phyloP scores from a whole-genome alignment of 2,113 vertebrate genomes.

The Anser brachyrhynchus region DNA sequence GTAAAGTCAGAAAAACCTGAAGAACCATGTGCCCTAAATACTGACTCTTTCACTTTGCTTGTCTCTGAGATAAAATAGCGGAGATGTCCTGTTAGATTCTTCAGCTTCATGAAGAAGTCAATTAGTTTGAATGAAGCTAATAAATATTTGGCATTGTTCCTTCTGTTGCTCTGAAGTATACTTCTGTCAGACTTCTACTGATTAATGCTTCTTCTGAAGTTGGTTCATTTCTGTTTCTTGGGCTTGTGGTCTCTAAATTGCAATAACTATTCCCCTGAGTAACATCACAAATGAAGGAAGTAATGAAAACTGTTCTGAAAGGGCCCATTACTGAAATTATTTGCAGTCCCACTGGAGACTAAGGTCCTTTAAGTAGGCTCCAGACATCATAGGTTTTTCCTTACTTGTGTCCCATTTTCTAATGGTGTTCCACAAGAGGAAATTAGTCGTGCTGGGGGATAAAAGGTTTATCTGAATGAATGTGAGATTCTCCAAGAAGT shows the following conservation, averaged over 20 bases:
- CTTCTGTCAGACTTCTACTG: constrained; percentile 4
- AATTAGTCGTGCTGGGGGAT: background rate
- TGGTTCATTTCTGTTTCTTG: constrained; percentile 44
- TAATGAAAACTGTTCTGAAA: constrained; percentile 51
- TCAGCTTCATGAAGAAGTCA: background rate
- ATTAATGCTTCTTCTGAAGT: constrained; percentile 36
- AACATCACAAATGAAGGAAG: constrained; percentile 25
- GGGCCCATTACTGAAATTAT: constrained; percentile 49
- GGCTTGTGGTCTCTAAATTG: constrained; percentile 4
- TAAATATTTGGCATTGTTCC: background rate
- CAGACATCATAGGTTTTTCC: background rate
- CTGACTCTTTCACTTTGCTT: background rate
- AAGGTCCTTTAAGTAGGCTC: constrained; percentile 28
- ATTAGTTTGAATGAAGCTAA: constrained; percentile 2
- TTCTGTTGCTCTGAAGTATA: background rate
- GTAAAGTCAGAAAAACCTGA: background rate
- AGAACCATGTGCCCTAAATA: background rate
- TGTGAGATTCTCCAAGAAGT: background rate
- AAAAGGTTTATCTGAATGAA: constrained; percentile 23
- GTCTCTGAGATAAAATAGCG: background rate
- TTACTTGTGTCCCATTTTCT: constrained; percentile 3
- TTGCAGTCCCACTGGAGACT: constrained; percentile 15
- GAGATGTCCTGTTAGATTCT: background rate
- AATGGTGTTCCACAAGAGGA: background rate
- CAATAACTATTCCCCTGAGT: background rate